Percentiles rank a stretch among this genome's conserved stretches.
Evolutionary conservation across 1,140 invertebrate genomes (phyloP).

Genomic region (Caenorhabditis latens): DNA sequence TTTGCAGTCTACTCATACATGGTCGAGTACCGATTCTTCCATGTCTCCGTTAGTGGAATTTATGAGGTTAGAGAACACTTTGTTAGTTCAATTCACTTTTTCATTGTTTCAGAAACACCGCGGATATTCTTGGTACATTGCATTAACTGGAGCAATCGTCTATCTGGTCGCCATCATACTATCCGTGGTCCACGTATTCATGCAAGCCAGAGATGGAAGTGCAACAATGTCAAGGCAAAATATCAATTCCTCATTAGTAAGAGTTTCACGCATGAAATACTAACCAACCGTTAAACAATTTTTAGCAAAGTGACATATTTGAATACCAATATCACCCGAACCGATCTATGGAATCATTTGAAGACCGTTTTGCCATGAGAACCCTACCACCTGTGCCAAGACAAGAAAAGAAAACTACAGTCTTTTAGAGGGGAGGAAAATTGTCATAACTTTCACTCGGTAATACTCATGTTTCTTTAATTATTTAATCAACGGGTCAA

Average conservation of each 20-base stretch:
- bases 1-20: constrained; percentile 66
- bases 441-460: neutral
- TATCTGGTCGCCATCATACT: constrained; percentile 58
- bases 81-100: neutral
- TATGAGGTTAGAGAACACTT: constrained; percentile 56
- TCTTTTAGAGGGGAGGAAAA: neutral
- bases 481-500: neutral
- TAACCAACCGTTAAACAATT: neutral
- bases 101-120: constrained; percentile 60
- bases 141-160: constrained; percentile 54
- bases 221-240: constrained; percentile 22
- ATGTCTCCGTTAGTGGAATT: constrained; percentile 66
- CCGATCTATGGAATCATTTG: constrained; percentile 41
- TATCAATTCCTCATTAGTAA: constrained; percentile 39
- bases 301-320: constrained; percentile 35
- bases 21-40: constrained; percentile 69
- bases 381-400: constrained; percentile 28
- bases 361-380: constrained; percentile 53
- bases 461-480: neutral
- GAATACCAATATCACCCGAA: constrained; percentile 55
- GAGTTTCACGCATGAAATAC: neutral
- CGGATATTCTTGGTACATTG: constrained; percentile 66
- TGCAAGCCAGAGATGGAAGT: constrained; percentile 32
- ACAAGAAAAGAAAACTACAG: constrained; percentile 29
- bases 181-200: constrained; percentile 55